Evolutionary conservation across 2,113 vertebrate species (phyloP), one percentile per base, ranked within the genome.

Genomic region (Phainopepla nitens): DNA sequence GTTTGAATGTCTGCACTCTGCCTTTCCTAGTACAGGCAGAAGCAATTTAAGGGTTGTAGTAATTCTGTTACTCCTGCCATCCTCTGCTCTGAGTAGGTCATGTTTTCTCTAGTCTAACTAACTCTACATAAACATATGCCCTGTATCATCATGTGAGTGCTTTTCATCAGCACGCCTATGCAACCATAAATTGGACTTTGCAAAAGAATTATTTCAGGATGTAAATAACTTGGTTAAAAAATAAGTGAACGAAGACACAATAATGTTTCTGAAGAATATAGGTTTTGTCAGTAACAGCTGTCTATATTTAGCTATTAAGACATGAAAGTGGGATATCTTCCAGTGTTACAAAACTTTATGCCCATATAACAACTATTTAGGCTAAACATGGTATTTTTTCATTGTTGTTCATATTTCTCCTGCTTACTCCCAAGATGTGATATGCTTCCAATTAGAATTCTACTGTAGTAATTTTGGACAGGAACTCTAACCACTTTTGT

Each of bases 81-180:
- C 8, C 10, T 62, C n/a, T 58, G 28, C 25, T 71, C 21, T 33
- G 68, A 62, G 58, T 6, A 71, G 39, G 25, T 70, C 35, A 22
- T 45, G 31, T 8, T 65, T 90, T 85, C 9, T 17, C 10, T 54
- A n/a, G 13, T 50, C 33, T 42, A 82, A 60, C 15, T 60, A 19
- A 17, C 23, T 58, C 17, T 60, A 56, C 65, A 50, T 73, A 56
- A 73, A 58, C 18, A 5, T 56, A 15, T 31, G 8, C 3, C 17
- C 8, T 39, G 13, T 36, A 50, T 54, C 49, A 51, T 45, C 28
- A n/a, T 0, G 0, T 15, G 18, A 47, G 20, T 25, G 4, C 7
- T 84, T 83, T 64, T 51, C 27, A 51, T 64, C 27, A 57, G 47
- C 33, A 66, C 0, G 0, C 8, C 11, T 64, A 13, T 47, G 45